Evolutionary conservation across 1,140 invertebrate genomes (phyloP).

Genomic region (Macrobrachium nipponense): DNA sequence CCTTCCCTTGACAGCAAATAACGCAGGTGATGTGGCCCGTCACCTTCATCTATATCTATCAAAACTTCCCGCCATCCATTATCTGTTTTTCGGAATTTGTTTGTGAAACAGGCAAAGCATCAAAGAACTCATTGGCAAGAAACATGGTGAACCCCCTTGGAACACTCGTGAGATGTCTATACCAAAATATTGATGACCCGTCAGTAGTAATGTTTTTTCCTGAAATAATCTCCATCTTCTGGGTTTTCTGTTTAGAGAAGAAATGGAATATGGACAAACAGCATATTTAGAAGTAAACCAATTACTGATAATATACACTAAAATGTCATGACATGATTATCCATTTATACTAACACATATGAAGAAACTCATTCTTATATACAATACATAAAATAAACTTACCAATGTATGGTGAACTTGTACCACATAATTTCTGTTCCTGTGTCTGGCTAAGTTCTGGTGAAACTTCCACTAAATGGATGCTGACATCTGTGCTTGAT

Average conservation of each 20-base stretch:
- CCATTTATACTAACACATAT: too few species aligned
- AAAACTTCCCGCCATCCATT: conserved; percentile 88
- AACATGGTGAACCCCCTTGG: conserved; percentile 85
- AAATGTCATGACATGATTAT: too few species aligned
- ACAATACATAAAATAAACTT: background rate
- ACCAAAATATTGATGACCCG: conserved; percentile 86
- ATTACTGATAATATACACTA: background rate
- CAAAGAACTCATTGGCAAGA: conserved; percentile 97
- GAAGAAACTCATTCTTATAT: too few species aligned
- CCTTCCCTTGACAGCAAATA: conserved; percentile 80
- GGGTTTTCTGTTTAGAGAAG: conserved; percentile 21
- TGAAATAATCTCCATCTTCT: conserved; percentile 57
- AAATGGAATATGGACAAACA: background rate
- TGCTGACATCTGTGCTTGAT: conserved; percentile 71
- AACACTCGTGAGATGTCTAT: conserved; percentile 83
- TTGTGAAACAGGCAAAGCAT: conserved; percentile 97
- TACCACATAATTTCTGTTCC: conserved; percentile 62
- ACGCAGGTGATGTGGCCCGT: conserved; percentile 66
- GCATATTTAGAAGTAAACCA: background rate
- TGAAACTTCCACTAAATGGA: conserved; percentile 88
- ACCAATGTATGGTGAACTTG: conserved; percentile 72
- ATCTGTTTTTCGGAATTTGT: conserved; percentile 85
- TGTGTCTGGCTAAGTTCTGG: conserved; percentile 54
- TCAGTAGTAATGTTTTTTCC: conserved; percentile 67
- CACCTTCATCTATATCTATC: conserved; percentile 78